Conservation (phyloP, 2,888 invertebrate species). For the Allygus modestus region DNA sequence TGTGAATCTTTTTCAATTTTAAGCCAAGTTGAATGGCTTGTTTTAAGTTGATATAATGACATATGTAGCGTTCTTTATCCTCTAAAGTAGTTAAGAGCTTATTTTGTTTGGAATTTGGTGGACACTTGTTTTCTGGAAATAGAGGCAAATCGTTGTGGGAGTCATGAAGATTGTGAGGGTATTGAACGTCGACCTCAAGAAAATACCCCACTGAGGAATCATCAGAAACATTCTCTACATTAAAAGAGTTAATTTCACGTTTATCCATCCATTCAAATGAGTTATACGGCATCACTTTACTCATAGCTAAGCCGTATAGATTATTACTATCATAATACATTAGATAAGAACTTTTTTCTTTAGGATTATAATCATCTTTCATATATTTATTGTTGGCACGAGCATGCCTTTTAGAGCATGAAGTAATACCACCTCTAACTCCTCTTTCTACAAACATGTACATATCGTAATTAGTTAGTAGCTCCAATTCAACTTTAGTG, state of each 20-base stretch:
- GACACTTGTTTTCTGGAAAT: conserved; percentile 56
- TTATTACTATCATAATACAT: conserved; percentile 61
- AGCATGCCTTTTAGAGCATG: conserved; percentile 43
- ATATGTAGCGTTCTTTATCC: conserved; percentile 50
- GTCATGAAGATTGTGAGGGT: conserved; percentile 61
- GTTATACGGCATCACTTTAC: conserved; percentile 29
- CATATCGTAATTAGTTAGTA: conserved; percentile 62
- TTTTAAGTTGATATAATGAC: conserved; percentile 54
- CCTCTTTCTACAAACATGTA: conserved; percentile 64
- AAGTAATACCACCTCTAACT: conserved; percentile 60
- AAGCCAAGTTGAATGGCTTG: conserved; percentile 68
- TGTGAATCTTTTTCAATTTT: conserved; percentile 70
- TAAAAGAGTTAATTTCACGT: conserved; percentile 9
- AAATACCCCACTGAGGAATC: conserved; percentile 60
- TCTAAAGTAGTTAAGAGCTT: conserved; percentile 61
- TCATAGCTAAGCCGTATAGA: conserved; percentile 60
- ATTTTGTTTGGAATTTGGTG: conserved; percentile 53
- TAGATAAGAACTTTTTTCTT: neutral
- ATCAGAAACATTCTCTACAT: conserved; percentile 1
- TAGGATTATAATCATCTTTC: conserved; percentile 43
- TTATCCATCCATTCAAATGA: conserved; percentile 60
- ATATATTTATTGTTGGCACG: conserved; percentile 51
- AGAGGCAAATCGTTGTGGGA: conserved; percentile 60
- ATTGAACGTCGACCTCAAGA: conserved; percentile 62
- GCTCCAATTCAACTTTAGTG: conserved; percentile 59